phyloP scores from a whole-genome alignment of 2,113 vertebrate genomes.

The Cololabis saira region DNA sequence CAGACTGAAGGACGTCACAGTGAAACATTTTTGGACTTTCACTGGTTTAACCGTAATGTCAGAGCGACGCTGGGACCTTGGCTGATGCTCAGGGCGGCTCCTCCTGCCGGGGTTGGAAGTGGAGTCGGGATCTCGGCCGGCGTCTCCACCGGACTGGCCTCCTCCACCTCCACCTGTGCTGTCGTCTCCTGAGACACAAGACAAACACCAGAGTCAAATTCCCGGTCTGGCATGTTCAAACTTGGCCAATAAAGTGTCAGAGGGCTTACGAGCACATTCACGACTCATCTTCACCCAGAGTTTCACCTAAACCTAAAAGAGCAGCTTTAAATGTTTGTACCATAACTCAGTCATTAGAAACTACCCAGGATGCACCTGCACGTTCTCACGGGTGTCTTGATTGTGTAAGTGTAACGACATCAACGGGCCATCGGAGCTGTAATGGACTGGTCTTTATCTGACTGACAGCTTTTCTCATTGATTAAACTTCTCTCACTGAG shows the following conservation, averaged over 20 bases:
- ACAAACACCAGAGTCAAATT: too few relatives aligned
- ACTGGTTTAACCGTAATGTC: too few relatives aligned
- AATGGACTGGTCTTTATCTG: background rate
- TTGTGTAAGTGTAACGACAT: background rate
- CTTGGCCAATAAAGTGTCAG: too few relatives aligned
- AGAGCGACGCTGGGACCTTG: constrained; percentile 79
- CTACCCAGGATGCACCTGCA: too few relatives aligned
- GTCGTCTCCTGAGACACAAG: constrained; percentile 48
- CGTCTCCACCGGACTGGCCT: constrained; percentile 31
- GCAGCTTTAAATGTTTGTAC: too few relatives aligned
- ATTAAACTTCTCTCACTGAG: background rate
- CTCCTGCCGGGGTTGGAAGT: constrained; percentile 56
- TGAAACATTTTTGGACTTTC: too few relatives aligned
- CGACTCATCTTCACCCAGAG: too few relatives aligned
- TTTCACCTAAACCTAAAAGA: too few relatives aligned
- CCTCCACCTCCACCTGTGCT: constrained; percentile 30
- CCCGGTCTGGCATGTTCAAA: too few relatives aligned
- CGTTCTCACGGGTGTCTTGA: background rate
- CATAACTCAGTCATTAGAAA: too few relatives aligned
- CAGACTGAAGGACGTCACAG: too few relatives aligned
- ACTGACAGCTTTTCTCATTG: background rate
- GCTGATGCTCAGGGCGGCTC: constrained; percentile 85
- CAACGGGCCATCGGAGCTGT: background rate
- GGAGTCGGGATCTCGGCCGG: constrained; percentile 30
- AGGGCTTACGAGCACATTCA: too few relatives aligned